Evolutionary conservation across 2,113 vertebrate genomes (phyloP).

Genomic region (Catagonus wagneri): DNA sequence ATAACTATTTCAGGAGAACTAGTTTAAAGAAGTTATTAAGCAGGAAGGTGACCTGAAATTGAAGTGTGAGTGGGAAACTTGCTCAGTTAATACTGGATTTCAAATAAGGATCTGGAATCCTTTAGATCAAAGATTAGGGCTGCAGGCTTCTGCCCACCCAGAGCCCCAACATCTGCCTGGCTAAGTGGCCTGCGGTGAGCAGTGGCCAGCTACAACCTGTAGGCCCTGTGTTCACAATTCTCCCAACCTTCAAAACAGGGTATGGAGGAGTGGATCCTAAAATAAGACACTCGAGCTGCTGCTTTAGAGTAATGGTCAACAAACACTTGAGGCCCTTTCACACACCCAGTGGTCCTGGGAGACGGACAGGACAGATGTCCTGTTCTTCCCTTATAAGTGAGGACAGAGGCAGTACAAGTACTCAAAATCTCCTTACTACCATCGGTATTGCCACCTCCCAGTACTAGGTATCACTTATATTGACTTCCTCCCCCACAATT

Average conservation of each 20-base stretch:
- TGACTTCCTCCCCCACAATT: background rate
- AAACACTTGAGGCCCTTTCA: background rate
- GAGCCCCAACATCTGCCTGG: background rate
- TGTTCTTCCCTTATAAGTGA: background rate
- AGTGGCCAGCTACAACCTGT: background rate
- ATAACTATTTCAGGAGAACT: slow-evolving; percentile 48
- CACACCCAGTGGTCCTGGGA: background rate
- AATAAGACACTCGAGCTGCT: background rate
- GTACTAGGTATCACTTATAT: background rate
- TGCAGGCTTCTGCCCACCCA: background rate
- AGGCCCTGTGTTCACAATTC: background rate
- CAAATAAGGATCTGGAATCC: background rate
- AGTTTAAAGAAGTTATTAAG: background rate
- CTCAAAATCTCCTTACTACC: background rate
- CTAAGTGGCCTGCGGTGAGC: background rate
- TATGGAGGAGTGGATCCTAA: background rate
- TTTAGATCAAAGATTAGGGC: background rate
- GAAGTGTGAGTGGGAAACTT: background rate
- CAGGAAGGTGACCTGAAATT: background rate
- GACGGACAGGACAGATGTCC: background rate
- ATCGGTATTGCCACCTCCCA: background rate
- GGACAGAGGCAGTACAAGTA: background rate
- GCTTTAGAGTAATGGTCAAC: background rate
- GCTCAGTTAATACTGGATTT: background rate
- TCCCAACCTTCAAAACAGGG: background rate